Evolutionary conservation across 2,888 invertebrate genomes (phyloP).

Genomic region (Parasteatoda lunata): DNA sequence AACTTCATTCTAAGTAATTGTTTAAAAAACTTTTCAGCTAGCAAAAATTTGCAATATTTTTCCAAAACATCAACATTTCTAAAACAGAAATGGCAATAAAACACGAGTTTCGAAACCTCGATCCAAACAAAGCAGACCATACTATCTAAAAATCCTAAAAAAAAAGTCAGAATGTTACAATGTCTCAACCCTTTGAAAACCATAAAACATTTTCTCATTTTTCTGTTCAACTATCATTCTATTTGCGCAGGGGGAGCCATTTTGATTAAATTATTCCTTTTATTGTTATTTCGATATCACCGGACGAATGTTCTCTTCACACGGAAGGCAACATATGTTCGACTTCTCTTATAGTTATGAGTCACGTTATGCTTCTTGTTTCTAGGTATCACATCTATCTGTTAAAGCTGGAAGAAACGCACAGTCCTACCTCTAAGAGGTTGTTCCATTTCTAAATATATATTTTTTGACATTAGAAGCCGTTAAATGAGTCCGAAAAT

Average conservation of each 20-base stretch:
- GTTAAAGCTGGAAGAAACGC: constrained; percentile 19
- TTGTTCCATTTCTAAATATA: constrained; percentile 20
- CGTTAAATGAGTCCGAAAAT: constrained; percentile 12
- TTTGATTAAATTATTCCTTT: constrained; percentile 54
- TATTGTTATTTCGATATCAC: constrained; percentile 39
- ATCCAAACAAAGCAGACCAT: not conserved
- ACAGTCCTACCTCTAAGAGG: not conserved
- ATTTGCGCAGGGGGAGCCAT: constrained; percentile 9
- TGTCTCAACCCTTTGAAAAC: too few species aligned
- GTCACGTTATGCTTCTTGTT: constrained; percentile 18
- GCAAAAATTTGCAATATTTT: too few species aligned
- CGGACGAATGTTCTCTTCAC: constrained; percentile 24
- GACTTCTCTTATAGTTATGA: constrained; percentile 15
- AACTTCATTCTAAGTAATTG: too few species aligned
- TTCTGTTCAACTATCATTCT: constrained; percentile 1
- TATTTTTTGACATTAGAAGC: constrained; percentile 4
- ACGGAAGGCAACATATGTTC: constrained; percentile 23
- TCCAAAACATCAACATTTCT: too few species aligned
- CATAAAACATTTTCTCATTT: too few species aligned
- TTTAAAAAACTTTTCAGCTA: too few species aligned
- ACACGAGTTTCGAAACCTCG: not conserved
- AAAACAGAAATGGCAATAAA: too few species aligned
- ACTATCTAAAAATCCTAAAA: not conserved
- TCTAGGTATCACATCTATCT: constrained; percentile 9
- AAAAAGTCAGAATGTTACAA: not conserved